phyloP scores from a whole-genome alignment of 2,113 vertebrate genomes.

The Panthera uncia region DNA sequence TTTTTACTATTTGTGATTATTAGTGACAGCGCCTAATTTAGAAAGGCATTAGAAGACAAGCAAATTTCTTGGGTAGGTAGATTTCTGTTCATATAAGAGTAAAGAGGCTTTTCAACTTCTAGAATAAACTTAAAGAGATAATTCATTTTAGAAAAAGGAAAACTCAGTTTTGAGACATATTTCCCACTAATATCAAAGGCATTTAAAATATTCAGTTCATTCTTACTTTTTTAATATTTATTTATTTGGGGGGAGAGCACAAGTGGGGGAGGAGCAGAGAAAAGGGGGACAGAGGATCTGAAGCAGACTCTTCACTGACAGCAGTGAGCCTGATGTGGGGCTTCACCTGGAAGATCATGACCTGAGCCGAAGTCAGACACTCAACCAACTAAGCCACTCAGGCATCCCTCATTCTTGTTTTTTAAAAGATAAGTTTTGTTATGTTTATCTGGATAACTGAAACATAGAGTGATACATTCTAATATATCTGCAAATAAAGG shows the following conservation, averaged over 20 bases:
- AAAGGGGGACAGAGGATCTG: too few species aligned
- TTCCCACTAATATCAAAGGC: conserved; percentile 25
- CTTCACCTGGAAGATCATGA: too few species aligned
- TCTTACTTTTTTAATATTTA: background rate
- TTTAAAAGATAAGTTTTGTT: conserved; percentile 7
- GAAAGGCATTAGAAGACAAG: conserved; percentile 11
- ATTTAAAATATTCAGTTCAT: conserved; percentile 5
- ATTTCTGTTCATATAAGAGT: background rate
- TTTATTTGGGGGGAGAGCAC: too few species aligned
- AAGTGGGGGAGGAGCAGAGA: too few species aligned
- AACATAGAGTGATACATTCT: background rate
- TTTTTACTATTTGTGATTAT: conserved; percentile 14
- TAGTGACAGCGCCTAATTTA: background rate
- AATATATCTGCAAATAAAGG: conserved; percentile 15
- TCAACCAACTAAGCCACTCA: too few species aligned
- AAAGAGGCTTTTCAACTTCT: background rate
- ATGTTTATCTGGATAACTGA: background rate
- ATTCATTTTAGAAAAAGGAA: conserved; percentile 25
- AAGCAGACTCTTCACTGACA: too few species aligned
- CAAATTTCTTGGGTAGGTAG: background rate
- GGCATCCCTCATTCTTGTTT: background rate
- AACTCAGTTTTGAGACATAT: conserved; percentile 2
- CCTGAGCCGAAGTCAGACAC: too few species aligned
- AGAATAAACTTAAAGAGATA: conserved; percentile 2
- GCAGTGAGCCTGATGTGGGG: too few species aligned